Evolutionary conservation across 2,113 vertebrate genomes (phyloP).

Genomic region (Empidonax alnorum): DNA sequence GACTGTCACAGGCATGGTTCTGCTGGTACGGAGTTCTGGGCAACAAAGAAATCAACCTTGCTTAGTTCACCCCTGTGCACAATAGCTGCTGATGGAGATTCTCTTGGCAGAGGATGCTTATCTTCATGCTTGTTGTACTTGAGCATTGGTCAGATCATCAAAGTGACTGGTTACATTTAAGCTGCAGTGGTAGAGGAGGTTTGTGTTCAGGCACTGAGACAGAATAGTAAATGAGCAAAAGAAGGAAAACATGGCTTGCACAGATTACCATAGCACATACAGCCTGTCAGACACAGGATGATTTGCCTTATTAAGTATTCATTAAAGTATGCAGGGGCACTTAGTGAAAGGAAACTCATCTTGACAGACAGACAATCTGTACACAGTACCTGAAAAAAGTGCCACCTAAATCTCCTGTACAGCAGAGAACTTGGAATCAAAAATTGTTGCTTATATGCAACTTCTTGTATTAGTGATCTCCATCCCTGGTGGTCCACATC

Average conservation of each 20-base stretch:
- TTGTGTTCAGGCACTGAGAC: not conserved
- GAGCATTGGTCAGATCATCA: not conserved
- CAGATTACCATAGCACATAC: not conserved
- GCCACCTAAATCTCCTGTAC: not conserved
- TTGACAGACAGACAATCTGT: not conserved
- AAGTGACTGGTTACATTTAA: not conserved
- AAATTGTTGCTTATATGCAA: not conserved
- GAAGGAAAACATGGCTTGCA: not conserved
- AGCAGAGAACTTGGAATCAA: not conserved
- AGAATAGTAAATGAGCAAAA: not conserved
- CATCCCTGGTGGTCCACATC: not conserved
- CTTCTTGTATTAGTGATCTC: not conserved
- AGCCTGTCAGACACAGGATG: not conserved
- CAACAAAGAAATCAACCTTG: not conserved
- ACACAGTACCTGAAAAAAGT: not conserved
- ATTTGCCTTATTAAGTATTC: slow-evolving; percentile 19
- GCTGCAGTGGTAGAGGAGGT: not conserved
- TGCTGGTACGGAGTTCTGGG: not conserved
- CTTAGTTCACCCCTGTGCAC: not conserved
- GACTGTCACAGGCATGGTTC: not conserved
- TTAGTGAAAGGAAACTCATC: not conserved
- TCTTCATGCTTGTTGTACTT: not conserved
- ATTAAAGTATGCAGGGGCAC: not conserved
- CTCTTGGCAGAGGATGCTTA: not conserved
- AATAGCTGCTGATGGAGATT: not conserved